These are phyloP conservation scores for Hemibagrus guttatus DNA, from an alignment of 2,797 vertebrate species.

Conservation along the genomic window DNA sequence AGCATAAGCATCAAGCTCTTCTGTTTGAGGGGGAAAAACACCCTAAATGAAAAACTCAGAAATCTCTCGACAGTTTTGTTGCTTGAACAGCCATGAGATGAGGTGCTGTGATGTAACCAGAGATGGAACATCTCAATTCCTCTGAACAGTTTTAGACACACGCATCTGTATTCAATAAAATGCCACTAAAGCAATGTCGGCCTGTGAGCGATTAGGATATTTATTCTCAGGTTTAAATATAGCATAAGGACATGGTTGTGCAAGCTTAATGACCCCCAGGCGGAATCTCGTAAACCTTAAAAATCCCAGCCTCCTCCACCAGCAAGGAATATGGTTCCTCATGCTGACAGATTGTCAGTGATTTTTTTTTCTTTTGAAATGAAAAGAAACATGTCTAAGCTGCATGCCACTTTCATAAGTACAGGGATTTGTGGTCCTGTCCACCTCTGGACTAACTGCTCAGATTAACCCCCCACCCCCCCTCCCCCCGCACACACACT, in stretches of 20 bases:
- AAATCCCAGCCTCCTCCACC: neutral
- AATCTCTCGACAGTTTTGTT: neutral
- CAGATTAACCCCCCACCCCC: neutral
- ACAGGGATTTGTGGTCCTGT: neutral
- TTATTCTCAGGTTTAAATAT: slow-evolving; percentile 40
- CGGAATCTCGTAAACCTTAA: slow-evolving; percentile 25
- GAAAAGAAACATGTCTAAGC: neutral
- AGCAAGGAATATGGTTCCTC: neutral
- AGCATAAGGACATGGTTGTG: slow-evolving; percentile 23
- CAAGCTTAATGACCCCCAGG: slow-evolving; percentile 25
- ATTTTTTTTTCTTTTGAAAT: neutral
- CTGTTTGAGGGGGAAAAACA: neutral
- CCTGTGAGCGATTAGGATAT: slow-evolving; percentile 39
- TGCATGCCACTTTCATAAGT: slow-evolving; percentile 1
- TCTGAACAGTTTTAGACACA: slow-evolving; percentile 31
- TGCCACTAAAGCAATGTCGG: slow-evolving; percentile 10
- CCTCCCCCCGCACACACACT: too few relatives aligned
- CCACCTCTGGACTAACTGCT: neutral
- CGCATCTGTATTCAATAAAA: slow-evolving; percentile 42
- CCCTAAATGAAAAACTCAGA: neutral
- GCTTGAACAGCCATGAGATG: slow-evolving; percentile 22
- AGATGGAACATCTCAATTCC: slow-evolving; percentile 33
- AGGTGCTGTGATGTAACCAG: slow-evolving; percentile 23
- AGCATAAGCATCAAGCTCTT: neutral
- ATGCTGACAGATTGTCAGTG: neutral